Conservation (phyloP, 2,113 vertebrate genomes). For the Puffinus mauretanicus region DNA sequence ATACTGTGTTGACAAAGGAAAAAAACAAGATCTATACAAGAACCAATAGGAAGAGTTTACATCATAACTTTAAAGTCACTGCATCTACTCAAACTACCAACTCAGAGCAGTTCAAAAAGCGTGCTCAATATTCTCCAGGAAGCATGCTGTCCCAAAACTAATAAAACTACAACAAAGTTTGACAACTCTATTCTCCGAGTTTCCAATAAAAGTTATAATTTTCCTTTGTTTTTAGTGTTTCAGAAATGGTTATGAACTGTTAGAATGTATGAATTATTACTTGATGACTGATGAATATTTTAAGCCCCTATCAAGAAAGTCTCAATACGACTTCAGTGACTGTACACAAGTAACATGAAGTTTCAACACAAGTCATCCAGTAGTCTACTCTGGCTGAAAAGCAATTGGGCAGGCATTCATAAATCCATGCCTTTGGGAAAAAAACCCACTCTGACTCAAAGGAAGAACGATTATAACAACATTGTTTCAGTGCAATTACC, state of each 20-base stretch:
- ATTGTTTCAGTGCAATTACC: neutral
- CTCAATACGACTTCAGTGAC: neutral
- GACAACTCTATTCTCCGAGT: neutral
- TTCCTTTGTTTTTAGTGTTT: neutral
- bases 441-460: neutral
- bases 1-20: neutral
- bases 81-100: neutral
- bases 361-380: neutral
- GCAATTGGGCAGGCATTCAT: neutral
- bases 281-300: neutral
- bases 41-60: neutral
- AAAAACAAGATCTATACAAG: neutral
- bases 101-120: neutral
- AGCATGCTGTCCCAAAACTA: neutral
- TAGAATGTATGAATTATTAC: neutral
- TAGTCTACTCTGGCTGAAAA: neutral
- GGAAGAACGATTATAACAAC: neutral
- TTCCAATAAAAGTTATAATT: neutral
- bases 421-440: neutral
- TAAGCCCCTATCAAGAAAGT: neutral
- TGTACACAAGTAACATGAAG: neutral
- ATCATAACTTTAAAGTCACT: fast-evolving
- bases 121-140: neutral
- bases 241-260: neutral
- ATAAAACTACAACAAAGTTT: neutral